A percentile compares a stretch with the other conserved stretches of the same genome.
Conservation (phyloP, 2,797 vertebrate species). For the Clamator glandarius region DNA sequence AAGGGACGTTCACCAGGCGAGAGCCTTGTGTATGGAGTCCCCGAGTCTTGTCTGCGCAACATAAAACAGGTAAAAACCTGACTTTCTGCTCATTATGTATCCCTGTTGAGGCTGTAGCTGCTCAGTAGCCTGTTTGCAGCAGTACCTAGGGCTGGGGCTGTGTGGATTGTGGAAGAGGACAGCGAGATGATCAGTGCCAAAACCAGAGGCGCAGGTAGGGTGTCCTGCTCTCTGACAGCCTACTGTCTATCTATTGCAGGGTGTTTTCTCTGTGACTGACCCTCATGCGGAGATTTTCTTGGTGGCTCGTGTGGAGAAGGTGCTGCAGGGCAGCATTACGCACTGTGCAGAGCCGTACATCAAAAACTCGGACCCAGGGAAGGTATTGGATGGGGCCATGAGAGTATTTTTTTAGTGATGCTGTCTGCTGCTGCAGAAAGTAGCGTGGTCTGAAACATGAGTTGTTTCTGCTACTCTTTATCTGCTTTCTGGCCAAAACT, state of each 20-base stretch:
- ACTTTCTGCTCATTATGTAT: background rate
- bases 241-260: conserved; percentile 75
- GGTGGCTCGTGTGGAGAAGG: conserved; percentile 93
- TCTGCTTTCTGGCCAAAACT: background rate
- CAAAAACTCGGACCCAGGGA: conserved; percentile 90
- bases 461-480: background rate
- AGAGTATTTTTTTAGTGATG: background rate
- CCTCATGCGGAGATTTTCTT: conserved; percentile 94
- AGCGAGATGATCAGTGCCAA: rapidly evolving
- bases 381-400: conserved; percentile 77
- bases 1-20: conserved; percentile 65
- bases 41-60: conserved; percentile 84
- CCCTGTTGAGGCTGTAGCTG: background rate
- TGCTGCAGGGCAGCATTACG: conserved; percentile 95
- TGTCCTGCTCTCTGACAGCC: background rate
- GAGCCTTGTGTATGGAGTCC: conserved; percentile 82
- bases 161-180: background rate
- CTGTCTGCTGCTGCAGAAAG: background rate
- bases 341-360: conserved; percentile 94
- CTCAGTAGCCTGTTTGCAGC: background rate
- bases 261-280: conserved; percentile 93
- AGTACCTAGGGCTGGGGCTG: background rate
- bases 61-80: conserved; percentile 84
- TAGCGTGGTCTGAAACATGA: background rate
- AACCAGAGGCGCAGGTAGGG: too few relatives aligned